Conservation (phyloP, 2,888 invertebrate species). For the Rhagophthalmus giganteus region DNA sequence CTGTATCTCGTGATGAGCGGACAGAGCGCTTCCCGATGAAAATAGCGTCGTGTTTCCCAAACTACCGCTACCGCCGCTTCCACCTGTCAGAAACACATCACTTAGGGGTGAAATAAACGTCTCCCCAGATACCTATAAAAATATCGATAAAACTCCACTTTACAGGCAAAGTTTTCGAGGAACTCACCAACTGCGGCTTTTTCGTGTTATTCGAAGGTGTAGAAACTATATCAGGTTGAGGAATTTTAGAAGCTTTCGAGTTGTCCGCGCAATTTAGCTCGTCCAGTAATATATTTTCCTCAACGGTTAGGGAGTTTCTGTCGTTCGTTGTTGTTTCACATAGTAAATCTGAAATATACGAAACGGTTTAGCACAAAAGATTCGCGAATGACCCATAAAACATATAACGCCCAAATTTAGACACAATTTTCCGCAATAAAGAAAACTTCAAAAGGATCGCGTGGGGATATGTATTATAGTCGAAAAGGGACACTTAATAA, state of each 20-base stretch:
- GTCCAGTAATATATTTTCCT: conserved; percentile 54
- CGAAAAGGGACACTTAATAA: conserved; percentile 10
- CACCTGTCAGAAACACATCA: conserved; percentile 47
- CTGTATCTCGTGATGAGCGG: conserved; percentile 74
- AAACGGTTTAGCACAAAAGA: not conserved
- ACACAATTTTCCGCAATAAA: not conserved
- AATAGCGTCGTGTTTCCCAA: conserved; percentile 40
- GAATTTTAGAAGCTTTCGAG: conserved; percentile 50
- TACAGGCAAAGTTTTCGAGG: not conserved
- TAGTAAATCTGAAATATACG: conserved; percentile 45
- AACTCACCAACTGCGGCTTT: conserved; percentile 48
- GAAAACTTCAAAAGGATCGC: no score
- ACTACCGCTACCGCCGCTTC: conserved; percentile 51
- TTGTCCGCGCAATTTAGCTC: conserved; percentile 40
- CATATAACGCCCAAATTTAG: not conserved
- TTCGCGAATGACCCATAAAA: not conserved
- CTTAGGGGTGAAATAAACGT: conserved; percentile 56
- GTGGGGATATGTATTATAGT: not conserved
- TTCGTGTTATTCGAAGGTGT: conserved; percentile 50
- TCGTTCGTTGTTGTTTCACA: conserved; percentile 51
- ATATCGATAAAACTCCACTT: conserved; percentile 5
- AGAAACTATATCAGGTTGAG: conserved; percentile 57
- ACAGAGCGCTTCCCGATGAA: conserved; percentile 49
- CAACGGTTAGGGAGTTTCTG: conserved; percentile 50
- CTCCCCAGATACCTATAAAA: conserved; percentile 54